Base-by-base conservation (phyloP, 2,797 vertebrate species). In the Coilia nasus region DNA sequence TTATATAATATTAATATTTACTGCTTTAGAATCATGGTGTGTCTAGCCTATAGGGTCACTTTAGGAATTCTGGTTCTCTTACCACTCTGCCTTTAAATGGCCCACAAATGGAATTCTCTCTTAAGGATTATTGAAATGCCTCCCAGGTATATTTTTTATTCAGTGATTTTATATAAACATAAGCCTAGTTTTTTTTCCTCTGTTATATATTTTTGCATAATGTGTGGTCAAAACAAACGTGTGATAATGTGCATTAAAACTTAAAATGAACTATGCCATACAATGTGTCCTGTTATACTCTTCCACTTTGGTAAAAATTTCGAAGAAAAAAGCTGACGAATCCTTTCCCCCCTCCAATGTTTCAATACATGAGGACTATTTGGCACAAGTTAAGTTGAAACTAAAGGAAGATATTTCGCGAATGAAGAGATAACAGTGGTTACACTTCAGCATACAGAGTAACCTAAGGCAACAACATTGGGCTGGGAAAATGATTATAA, bases 111-210 rank as follows among this genome's bases (percentile, higher is more conserved):
- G 67, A 64, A 81, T 10, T 47, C 46, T 19, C 56, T 64, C 50
- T 56, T 83, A 28, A 47, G 75, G 62, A 83, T 7, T 64, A 83
- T 85, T 86, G 67, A 75, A 75, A 19, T 41, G 86, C 89, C 41
- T 64, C 60, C 15, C n/a, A 83, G 82, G 75, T 85, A 23, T 71
- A 93, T 94, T 95, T 94, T 93, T 95, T 95, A 95, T 95, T 94
- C 94, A 87, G 83, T 44, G 93, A 93, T 91, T 88, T 59, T 78
- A 78, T 78, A 78, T 78, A 10, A 86, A 85, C 91, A 92, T 92
- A 90, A 92, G 87, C 88, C 93, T 88, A 81, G 60, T 92, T 92
- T 89, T 15, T 56, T 44, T 85, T 88, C 80, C 88, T 90, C 17
- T 78, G 71, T 78, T 78, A 78, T 78, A 44, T 57, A 84, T 92